These are phyloP conservation scores for Conchocele bisecta DNA, from an alignment of 2,888 invertebrate species.

Conservation along the genomic window DNA sequence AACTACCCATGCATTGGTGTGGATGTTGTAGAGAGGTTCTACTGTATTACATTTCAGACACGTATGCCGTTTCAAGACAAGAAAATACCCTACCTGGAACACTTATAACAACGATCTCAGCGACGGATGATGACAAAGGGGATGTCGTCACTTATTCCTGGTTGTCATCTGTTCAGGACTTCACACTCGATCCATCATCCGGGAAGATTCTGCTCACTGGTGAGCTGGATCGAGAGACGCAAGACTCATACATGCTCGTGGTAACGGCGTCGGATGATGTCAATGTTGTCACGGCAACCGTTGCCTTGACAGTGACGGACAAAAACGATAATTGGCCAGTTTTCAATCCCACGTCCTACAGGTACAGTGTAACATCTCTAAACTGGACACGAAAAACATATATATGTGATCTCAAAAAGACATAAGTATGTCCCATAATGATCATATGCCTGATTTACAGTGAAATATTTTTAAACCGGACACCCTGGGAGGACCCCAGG, in stretches of 20 bases:
- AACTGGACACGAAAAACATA: too few species aligned
- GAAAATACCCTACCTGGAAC: constrained; percentile 55
- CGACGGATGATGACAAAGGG: constrained; percentile 64
- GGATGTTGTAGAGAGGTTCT: too few species aligned
- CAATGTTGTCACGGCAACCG: constrained; percentile 58
- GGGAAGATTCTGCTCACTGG: constrained; percentile 61
- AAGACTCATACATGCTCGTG: constrained; percentile 40
- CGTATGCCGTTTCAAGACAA: constrained; percentile 44
- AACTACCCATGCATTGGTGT: too few species aligned
- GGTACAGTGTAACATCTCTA: constrained; percentile 30
- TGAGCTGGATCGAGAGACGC: constrained; percentile 64
- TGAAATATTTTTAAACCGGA: too few species aligned
- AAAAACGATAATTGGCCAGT: constrained; percentile 70
- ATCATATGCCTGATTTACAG: too few species aligned
- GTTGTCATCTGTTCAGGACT: constrained; percentile 46
- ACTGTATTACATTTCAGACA: constrained; percentile 37
- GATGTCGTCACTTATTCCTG: constrained; percentile 62
- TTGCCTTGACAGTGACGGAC: constrained; percentile 71
- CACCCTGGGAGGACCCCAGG: too few species aligned
- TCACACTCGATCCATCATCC: constrained; percentile 60
- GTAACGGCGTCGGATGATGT: constrained; percentile 66
- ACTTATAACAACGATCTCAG: constrained; percentile 58
- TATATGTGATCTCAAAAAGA: too few species aligned
- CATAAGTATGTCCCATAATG: too few species aligned
- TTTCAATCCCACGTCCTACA: constrained; percentile 52